Conservation (phyloP, 2,797 vertebrate species). For the Podarcis siculus region DNA sequence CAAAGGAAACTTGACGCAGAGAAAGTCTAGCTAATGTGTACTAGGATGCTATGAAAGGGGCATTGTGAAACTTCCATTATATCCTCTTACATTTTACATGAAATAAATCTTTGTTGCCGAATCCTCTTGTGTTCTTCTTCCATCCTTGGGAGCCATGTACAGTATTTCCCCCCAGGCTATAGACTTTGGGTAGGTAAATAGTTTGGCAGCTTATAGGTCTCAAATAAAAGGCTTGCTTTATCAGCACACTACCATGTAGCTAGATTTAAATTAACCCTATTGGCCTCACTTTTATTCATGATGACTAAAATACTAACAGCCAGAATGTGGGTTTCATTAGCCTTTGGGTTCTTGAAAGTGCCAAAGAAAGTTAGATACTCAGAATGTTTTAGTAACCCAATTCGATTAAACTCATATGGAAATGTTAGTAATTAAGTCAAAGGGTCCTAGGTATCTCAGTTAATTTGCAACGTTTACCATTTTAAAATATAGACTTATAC, state of each 20-base stretch:
- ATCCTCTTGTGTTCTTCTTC: conserved; percentile 32
- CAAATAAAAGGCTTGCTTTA: conserved; percentile 23
- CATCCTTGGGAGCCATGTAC: conserved; percentile 49
- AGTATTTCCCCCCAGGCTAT: background rate
- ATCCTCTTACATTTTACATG: conserved; percentile 64
- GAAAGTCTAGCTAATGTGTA: conserved; percentile 52
- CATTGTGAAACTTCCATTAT: conserved; percentile 66
- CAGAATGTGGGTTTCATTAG: conserved; percentile 11
- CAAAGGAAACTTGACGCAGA: conserved; percentile 49
- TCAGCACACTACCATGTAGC: conserved; percentile 22
- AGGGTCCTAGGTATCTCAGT: background rate
- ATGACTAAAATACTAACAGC: conserved; percentile 22
- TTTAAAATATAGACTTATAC: background rate
- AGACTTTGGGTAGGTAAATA: conserved; percentile 39
- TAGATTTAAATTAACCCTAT: conserved; percentile 5
- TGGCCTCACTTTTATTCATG: conserved; percentile 7
- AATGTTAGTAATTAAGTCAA: background rate
- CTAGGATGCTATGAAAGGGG: conserved; percentile 58
- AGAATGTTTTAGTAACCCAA: rapidly evolving
- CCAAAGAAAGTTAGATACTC: background rate
- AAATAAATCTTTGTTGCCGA: conserved; percentile 48
- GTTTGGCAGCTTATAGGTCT: background rate
- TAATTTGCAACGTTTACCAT: background rate
- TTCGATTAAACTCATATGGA: background rate
- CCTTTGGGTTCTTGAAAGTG: background rate